Percentiles rank a stretch among this genome's conserved stretches.
Conservation (phyloP, 2,113 vertebrate species). For the Nicator chloris region DNA sequence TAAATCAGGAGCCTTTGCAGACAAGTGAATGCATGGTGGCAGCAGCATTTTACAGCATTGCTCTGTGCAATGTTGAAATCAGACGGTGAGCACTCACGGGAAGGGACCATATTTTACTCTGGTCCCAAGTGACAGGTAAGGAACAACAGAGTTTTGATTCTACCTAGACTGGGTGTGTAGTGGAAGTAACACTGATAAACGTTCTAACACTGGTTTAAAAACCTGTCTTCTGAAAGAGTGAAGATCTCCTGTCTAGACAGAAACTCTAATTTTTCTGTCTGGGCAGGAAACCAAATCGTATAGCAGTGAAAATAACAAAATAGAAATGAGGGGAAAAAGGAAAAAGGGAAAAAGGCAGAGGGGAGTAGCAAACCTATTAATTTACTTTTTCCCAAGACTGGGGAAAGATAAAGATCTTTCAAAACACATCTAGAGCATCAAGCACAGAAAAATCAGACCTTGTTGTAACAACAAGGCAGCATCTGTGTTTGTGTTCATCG, state of each 20-base stretch:
- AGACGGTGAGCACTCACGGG: not conserved
- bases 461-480: not conserved
- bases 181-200: not conserved
- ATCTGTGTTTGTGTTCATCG: not conserved
- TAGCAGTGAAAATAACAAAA: not conserved
- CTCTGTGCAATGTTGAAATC: not conserved
- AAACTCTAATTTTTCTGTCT: not conserved
- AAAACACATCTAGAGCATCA: not conserved
- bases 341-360: not conserved
- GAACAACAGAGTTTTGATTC: not conserved
- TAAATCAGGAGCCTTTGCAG: not conserved
- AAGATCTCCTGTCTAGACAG: not conserved
- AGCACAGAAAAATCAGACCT: not conserved
- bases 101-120: not conserved
- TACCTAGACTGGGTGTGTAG: not conserved
- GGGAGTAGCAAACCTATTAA: not conserved
- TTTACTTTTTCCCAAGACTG: not conserved
- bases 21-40: fast-evolving
- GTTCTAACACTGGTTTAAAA: not conserved
- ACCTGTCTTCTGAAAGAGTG: not conserved
- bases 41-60: not conserved
- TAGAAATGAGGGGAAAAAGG: fast-evolving
- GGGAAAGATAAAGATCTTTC: not conserved
- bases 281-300: not conserved
- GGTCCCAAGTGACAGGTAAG: not conserved